Evolutionary conservation across 2,797 vertebrate genomes (phyloP).

Genomic region (Chelon labrosus): DNA sequence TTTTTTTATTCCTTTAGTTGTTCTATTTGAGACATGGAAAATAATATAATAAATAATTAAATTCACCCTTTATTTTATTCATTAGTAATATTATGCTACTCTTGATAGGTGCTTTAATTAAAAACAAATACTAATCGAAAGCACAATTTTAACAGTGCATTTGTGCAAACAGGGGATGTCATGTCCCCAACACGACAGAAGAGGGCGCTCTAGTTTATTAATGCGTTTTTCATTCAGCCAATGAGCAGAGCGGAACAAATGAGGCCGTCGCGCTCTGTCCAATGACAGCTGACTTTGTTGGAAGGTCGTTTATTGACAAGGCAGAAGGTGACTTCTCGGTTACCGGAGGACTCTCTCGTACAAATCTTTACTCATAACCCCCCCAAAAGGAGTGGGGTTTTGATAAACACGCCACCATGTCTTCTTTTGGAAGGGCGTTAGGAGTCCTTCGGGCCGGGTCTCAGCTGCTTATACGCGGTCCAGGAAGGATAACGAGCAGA

Average conservation of each 20-base stretch:
- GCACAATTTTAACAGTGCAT: too few relatives aligned
- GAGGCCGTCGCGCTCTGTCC: constrained; percentile 24
- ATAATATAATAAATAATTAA: background rate
- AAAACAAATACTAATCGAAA: too few relatives aligned
- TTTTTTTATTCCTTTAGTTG: background rate
- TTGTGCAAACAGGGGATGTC: background rate
- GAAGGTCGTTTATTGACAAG: constrained; percentile 55
- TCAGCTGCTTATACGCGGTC: constrained; percentile 66
- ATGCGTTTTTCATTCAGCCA: constrained; percentile 12
- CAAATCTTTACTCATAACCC: background rate
- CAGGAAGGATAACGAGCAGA: constrained; percentile 65
- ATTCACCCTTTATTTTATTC: background rate
- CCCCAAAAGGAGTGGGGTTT: background rate
- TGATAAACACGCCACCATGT: constrained; percentile 65
- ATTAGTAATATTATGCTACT: background rate
- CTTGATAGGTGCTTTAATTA: too few relatives aligned
- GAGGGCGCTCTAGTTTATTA: constrained; percentile 30
- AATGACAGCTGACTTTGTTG: constrained; percentile 71
- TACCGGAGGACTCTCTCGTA: accelerated
- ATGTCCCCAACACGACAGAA: background rate
- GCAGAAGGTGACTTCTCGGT: constrained; percentile 84
- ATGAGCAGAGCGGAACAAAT: constrained; percentile 9
- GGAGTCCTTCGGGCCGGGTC: constrained; percentile 73
- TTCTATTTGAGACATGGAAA: background rate
- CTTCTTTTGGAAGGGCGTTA: constrained; percentile 77